These are phyloP conservation scores for Channa maculata DNA, from an alignment of 2,113 vertebrate species.

Conservation along the genomic window DNA sequence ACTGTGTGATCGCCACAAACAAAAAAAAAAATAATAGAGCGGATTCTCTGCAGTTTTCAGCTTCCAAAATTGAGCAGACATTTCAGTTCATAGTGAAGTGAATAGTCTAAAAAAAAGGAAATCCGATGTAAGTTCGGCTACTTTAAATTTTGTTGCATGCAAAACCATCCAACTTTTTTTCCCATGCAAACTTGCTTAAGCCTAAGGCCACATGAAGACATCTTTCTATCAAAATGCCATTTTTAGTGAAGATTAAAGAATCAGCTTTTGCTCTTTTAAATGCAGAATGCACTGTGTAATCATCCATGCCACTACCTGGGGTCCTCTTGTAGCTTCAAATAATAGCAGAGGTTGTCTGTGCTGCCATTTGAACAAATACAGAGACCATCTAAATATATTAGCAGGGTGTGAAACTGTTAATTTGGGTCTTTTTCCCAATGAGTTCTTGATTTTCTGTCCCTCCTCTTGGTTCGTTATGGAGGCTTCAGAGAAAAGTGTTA, in stretches of 20 bases:
- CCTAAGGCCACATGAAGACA: no score
- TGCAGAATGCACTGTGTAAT: background rate
- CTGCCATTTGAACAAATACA: conserved; percentile 17
- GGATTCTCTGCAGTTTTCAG: conserved; percentile 7
- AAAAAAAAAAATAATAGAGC: conserved; percentile 2
- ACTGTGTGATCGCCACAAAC: conserved; percentile 53
- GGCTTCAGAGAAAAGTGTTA: conserved; percentile 34
- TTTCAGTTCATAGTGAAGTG: background rate
- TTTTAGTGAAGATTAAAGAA: no score
- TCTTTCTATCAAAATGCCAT: no score
- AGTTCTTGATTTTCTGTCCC: conserved; percentile 33
- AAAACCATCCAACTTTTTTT: no score
- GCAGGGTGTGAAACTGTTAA: conserved; percentile 39
- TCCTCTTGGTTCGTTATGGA: conserved; percentile 45
- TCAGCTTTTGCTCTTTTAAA: background rate
- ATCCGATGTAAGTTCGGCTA: no score
- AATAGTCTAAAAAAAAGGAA: no score
- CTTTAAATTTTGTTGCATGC: no score
- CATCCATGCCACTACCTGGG: no score
- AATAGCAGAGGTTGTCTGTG: conserved; percentile 14
- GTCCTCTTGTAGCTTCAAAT: conserved; percentile 8
- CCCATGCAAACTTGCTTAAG: no score
- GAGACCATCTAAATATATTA: conserved; percentile 23
- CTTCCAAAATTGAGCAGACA: background rate
- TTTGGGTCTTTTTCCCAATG: background rate